Evolutionary conservation across 1,140 invertebrate genomes (phyloP), one percentile per base, ranked within the genome.

Genomic region (Halesus radiatus): DNA sequence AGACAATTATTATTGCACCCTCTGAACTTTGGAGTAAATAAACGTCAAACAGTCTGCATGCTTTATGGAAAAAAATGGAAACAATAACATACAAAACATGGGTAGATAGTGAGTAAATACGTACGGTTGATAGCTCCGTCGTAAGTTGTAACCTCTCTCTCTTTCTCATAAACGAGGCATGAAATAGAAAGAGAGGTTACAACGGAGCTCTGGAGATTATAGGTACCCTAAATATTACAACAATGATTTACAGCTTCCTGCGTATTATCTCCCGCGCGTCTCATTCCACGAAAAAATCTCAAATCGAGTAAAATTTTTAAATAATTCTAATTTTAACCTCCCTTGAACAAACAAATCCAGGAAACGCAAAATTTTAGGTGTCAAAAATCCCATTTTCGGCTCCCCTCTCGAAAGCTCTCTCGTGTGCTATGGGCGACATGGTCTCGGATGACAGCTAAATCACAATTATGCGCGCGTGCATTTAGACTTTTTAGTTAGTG

Each of bases 351-450:
- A 86, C 85, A 85, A 85, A 86, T 85, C 84, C 84, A 77, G 85
- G 85, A 86, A 88, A 86, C 85, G 86, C 85, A 85, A 88, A 88
- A 87, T 88, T 86, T 84, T 84, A 85, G 84, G 85, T 86, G 86
- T 88, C 86, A 87, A 87, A 87, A 87, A 86, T 86, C 83, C 84
- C 86, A 86, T 86, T 87, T 75, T 68, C 84, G 85, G 84, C 85
- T 85, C 79, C 79, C 79, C 78, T 75, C 50, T 60, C 7, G 60
- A 72, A 52, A 66, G 20, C 53, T 52, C 53, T 60, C 37, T 15
- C 23, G 23, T 50, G 7, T 73, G 20, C 16, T 66, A 52, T 66
- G 52, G 26, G 0, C 70, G 10, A 52, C 45, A 22, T 54, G 52
- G 22, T 52, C 53, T 75, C 22, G 53, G 26, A 26, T 75, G 72